Base-by-base conservation (phyloP, 1,140 invertebrate species). In the Druon quercuslanigerum region DNA sequence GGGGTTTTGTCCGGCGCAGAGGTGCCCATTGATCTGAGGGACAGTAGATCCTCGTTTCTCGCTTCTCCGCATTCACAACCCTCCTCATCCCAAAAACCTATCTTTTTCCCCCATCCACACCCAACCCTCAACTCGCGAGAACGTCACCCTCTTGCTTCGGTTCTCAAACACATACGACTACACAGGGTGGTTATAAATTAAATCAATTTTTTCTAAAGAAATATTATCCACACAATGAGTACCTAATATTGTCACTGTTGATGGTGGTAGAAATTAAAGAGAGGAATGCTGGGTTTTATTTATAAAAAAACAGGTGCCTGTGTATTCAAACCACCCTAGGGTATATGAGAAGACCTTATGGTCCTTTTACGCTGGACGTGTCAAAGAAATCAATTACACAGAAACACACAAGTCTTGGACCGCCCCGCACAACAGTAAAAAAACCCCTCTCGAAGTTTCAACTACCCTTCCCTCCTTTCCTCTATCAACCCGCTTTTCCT, bases 331-430 rank as follows among this genome's bases (percentile, higher is more conserved):
- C 40, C 40, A 46, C 40, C 5, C 17, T 19, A 3, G 25, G 5
- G 20, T 56, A 57, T 20, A 13, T 33, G 13, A 25, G 20, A 60
- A 25, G 57, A 60, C 83, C 80, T 85, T 50, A 72, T 78, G 79
- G 84, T 84, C 82, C 83, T 84, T 87, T 86, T 78, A 79, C 79
- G 80, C 81, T 76, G 82, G 79, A 81, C 79, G 80, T 88, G 87
- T 89, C 86, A 88, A 89, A 89, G 86, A 89, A 89, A 89, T 89
- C 87, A 89, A 89, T 89, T 88, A 89, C 82, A 81, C 84, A 78
- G 76, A 84, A 84, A 86, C 82, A 82, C 85, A 84, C 80, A 82
- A 81, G 81, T 77, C 77, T 71, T 76, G 74, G 9, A 51, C 72
- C 70, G 50, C 76, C 79, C 74, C 75, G 72, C 8, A 51, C 72